Percentiles rank a stretch among this genome's conserved stretches.
Conservation (phyloP, 2,797 vertebrate species). For the Ciconia nigra region DNA sequence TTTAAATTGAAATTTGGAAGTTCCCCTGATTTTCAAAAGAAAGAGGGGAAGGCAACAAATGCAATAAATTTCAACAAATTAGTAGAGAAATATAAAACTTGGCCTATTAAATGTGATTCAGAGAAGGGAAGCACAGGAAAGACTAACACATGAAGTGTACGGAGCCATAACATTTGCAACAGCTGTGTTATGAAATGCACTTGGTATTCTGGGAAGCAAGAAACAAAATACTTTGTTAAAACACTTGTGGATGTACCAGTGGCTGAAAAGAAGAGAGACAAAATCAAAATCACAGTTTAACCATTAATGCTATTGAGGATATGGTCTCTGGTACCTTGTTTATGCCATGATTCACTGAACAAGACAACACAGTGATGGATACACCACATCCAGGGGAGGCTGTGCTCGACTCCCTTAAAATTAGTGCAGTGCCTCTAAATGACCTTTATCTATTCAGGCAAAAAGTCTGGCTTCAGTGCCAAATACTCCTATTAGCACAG, state of each 20-base stretch:
- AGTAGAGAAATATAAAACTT: constrained; percentile 43
- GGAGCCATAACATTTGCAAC: constrained; percentile 44
- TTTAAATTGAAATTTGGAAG: constrained; percentile 51
- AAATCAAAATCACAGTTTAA: neutral
- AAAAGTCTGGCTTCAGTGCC: neutral
- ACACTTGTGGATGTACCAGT: neutral
- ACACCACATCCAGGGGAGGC: neutral
- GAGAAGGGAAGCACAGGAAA: constrained; percentile 1
- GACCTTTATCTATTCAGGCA: neutral
- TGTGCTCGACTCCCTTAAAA: neutral
- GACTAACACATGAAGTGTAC: neutral
- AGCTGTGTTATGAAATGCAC: constrained; percentile 60
- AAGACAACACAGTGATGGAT: too few species aligned
- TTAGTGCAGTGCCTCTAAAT: neutral
- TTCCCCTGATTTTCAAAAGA: constrained; percentile 27
- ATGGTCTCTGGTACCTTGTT: accelerated
- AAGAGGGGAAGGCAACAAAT: constrained; percentile 25
- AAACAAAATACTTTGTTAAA: constrained; percentile 57
- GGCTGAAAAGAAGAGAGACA: neutral
- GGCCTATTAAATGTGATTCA: constrained; percentile 35
- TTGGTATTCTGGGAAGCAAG: constrained; percentile 48
- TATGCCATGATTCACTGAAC: neutral
- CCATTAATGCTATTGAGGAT: neutral
- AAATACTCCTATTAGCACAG: neutral
- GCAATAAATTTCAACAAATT: constrained; percentile 58